Base-by-base conservation (phyloP, 2,797 vertebrate species). In the Scarus forsteni region DNA sequence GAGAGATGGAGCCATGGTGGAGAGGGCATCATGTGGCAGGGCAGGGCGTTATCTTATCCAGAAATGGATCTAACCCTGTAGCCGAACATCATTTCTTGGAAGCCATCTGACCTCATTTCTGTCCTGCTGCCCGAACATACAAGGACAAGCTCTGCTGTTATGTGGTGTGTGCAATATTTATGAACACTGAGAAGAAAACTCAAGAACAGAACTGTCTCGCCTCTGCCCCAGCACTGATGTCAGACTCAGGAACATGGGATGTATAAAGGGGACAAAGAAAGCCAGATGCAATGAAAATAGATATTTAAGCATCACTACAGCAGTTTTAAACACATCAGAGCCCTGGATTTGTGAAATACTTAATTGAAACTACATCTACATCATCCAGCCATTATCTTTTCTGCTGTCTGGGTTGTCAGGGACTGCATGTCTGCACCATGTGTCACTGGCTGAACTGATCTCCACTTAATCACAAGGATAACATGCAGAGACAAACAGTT, bases 81-180 rank as follows among this genome's bases (percentile, higher is more conserved):
- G 81, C 53, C 8, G 60, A 81, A 60, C 77, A 69, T 75, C 45
- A 69, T 73, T 87, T 84, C 79, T 81, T 60, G 27, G 84, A 85
- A 86, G 81, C 51, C 60, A 60, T 45, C 62, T 56, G 64, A 73
- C 59, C 71, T 39, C 3, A 42, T 71, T 81, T 64, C 56, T 66
- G 58, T 65, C 48, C 49, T 34, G 63, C 34, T 27, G 53, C 54
- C 60, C 36, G 58, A 44, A 74, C 40, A 44, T 52, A 61, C 61
- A 54, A 58, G 66, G 34, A 39, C 71, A 54, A 0, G 4, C 11
- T 68, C 49, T 27, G 19, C 48, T 70, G 48, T 42, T 65, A 66
- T 51, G 46, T 55, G 66, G 16, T 60, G 40, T 36, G 45, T 79
- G 54, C 34, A 79, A 70, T 80, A 81, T 81, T 79, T 60, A 80